Evolutionary conservation across 1,140 invertebrate genomes (phyloP).

Genomic region (Episyrphus balteatus): DNA sequence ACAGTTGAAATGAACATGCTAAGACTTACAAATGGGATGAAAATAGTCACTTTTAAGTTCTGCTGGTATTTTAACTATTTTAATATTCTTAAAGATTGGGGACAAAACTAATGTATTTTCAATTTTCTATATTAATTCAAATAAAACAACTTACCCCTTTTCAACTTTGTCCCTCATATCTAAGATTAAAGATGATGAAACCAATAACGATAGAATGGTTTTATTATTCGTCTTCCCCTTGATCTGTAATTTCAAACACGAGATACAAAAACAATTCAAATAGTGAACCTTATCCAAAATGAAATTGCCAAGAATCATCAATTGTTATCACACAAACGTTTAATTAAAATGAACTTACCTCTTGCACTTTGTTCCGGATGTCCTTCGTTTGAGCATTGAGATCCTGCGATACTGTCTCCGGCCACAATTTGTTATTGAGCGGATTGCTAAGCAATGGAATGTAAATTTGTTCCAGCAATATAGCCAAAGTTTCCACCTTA

Average conservation of each 20-base stretch:
- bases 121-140: no score
- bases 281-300: conserved; percentile 12
- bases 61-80: no score
- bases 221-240: conserved; percentile 36
- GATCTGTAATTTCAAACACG: conserved; percentile 30
- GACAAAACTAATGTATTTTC: no score
- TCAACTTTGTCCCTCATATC: conserved; percentile 19
- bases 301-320: neutral
- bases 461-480: conserved; percentile 64
- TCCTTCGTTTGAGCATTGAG: conserved; percentile 56
- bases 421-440: conserved; percentile 55
- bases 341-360: conserved; percentile 35
- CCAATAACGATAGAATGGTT: conserved; percentile 37
- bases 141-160: conserved; percentile 23
- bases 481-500: conserved; percentile 44
- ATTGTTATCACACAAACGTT: neutral
- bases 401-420: conserved; percentile 55
- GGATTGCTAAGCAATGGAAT: conserved; percentile 53
- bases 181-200: conserved; percentile 33
- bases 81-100: no score
- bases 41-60: no score
- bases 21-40: no score
- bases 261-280: conserved; percentile 1
- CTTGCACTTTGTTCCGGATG: conserved; percentile 57
- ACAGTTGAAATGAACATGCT: no score